Percentiles rank a stretch among this genome's conserved stretches.
Evolutionary conservation across 2,797 vertebrate species (phyloP).

Genomic region (Austrolebias charrua): DNA sequence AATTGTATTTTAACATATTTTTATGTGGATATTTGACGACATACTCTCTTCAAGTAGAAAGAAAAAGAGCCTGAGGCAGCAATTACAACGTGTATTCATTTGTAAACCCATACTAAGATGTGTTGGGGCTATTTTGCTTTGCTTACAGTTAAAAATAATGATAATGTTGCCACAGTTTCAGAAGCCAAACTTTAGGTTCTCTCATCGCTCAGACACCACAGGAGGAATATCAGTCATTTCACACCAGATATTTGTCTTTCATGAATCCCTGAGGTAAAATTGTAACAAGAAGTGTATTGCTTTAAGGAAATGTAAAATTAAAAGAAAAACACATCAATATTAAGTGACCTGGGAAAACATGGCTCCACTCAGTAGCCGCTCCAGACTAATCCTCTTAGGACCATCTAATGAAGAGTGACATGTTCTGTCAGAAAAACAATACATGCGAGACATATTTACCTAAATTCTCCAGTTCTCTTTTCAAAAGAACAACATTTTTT

Average conservation of each 20-base stretch:
- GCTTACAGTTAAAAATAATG: slow-evolving; percentile 15
- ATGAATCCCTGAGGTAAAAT: slow-evolving; percentile 2
- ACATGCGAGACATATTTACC: neutral
- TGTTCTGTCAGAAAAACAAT: slow-evolving; percentile 5
- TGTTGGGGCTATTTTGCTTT: neutral
- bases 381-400: slow-evolving; percentile 9
- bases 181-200: slow-evolving; percentile 34
- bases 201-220: slow-evolving; percentile 20
- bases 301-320: neutral
- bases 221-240: slow-evolving; percentile 29
- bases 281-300: neutral
- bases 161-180: slow-evolving; percentile 15
- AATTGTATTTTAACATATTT: no score
- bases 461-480: neutral
- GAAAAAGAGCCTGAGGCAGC: neutral
- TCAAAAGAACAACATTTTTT: neutral
- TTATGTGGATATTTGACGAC: no score
- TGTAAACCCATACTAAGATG: slow-evolving; percentile 2
- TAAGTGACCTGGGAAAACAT: neutral
- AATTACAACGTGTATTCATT: neutral
- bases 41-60: neutral
- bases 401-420: slow-evolving; percentile 2
- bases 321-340: slow-evolving; percentile 6
- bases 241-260: slow-evolving; percentile 11
- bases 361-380: neutral